These are phyloP conservation scores for Notolepis coatsorum DNA, from an alignment of 2,797 vertebrate genomes.

Conservation along the genomic window DNA sequence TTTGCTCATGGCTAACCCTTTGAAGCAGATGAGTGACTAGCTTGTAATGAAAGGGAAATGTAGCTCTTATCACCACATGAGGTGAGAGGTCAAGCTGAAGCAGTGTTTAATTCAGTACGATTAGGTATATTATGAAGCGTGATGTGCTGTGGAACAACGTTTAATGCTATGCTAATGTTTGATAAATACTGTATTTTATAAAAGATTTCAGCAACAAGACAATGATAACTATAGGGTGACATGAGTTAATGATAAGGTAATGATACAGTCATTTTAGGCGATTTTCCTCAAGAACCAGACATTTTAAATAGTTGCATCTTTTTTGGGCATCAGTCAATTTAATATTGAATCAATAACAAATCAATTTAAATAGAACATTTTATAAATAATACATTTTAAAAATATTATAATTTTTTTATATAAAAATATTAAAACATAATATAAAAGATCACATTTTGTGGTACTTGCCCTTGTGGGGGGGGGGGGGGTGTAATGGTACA, in stretches of 20 bases:
- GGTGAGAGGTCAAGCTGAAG: constrained; percentile 53
- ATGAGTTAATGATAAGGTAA: neutral
- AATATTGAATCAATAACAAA: neutral
- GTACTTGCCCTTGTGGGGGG: too few relatives aligned
- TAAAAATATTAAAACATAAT: too few relatives aligned
- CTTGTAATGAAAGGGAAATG: constrained; percentile 36
- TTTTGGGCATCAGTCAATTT: neutral
- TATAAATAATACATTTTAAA: too few relatives aligned
- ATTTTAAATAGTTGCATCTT: neutral
- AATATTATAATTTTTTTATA: too few relatives aligned
- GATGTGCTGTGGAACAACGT: constrained; percentile 17
- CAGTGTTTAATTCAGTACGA: constrained; percentile 34
- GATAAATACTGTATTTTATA: neutral
- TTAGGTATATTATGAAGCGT: constrained; percentile 38
- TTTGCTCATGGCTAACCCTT: constrained; percentile 27
- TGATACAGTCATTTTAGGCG: too few relatives aligned
- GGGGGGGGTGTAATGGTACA: too few relatives aligned
- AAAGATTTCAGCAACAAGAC: neutral
- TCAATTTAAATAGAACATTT: too few relatives aligned
- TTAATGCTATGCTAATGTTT: neutral
- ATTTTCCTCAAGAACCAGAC: neutral
- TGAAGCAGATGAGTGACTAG: constrained; percentile 20
- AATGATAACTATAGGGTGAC: neutral
- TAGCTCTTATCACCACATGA: constrained; percentile 43
- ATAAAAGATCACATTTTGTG: too few relatives aligned